Conservation (phyloP, 2,113 vertebrate genomes). For the Atlantisia rogersi region DNA sequence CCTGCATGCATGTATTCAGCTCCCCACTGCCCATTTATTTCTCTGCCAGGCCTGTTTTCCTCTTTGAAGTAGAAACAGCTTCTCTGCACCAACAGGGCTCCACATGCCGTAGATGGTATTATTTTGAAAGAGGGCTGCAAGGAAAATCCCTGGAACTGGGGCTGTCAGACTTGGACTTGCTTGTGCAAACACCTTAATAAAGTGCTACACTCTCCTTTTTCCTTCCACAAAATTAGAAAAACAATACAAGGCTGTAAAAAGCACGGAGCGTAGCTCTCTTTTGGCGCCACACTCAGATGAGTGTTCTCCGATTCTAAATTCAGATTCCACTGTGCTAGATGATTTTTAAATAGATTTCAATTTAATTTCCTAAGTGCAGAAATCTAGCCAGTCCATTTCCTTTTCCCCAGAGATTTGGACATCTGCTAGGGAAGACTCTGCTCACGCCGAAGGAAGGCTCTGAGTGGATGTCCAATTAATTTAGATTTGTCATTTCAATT, state of each 20-base stretch:
- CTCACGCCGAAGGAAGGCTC: neutral
- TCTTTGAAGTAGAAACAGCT: neutral
- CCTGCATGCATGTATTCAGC: neutral
- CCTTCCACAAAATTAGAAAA: neutral
- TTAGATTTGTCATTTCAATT: slow-evolving; percentile 58
- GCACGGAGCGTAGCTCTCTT: neutral
- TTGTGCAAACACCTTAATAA: neutral
- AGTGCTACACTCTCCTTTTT: neutral
- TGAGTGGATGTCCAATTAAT: slow-evolving; percentile 56
- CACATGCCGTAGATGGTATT: neutral
- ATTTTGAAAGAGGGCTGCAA: neutral
- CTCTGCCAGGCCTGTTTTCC: neutral
- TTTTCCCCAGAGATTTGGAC: slow-evolving; percentile 53
- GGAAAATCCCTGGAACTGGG: neutral
- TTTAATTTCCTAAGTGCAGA: slow-evolving; percentile 41
- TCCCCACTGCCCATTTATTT: neutral
- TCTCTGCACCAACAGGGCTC: neutral
- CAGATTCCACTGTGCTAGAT: neutral
- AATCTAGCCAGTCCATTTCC: slow-evolving; percentile 41
- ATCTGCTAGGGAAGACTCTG: slow-evolving; percentile 38
- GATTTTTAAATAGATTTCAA: slow-evolving; percentile 45
- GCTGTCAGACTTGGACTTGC: neutral
- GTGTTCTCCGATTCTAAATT: slow-evolving; percentile 35
- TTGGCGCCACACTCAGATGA: neutral
- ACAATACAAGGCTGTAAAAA: neutral